phyloP scores from a whole-genome alignment of 2,888 invertebrate species.

The Tiphia femorata region DNA sequence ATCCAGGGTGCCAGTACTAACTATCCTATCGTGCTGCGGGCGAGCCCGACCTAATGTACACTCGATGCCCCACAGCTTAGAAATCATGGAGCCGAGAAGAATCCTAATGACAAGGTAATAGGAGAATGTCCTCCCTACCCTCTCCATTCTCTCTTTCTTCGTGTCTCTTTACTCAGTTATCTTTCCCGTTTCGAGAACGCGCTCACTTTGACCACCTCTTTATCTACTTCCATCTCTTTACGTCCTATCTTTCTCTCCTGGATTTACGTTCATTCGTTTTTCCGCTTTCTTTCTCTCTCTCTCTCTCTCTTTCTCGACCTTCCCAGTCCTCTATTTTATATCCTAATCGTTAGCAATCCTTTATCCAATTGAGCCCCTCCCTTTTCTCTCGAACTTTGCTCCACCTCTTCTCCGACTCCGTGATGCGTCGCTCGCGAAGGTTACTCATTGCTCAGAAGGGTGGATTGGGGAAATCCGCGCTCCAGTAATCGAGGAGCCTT shows the following conservation, averaged over 20 bases:
- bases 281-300: background rate
- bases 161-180: background rate
- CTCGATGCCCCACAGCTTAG: conserved; percentile 52
- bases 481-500: conserved; percentile 10
- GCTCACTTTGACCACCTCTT: background rate
- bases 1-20: conserved; percentile 56
- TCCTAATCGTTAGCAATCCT: background rate
- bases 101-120: conserved; percentile 47
- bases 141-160: conserved; percentile 13
- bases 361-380: background rate
- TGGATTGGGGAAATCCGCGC: background rate
- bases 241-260: background rate
- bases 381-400: background rate
- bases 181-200: background rate
- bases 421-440: background rate
- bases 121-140: conserved; percentile 21
- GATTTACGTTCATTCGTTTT: background rate
- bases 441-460: conserved; percentile 5
- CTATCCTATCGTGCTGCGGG: conserved; percentile 55
- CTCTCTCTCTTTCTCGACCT: background rate
- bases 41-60: conserved; percentile 53
- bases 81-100: conserved; percentile 51
- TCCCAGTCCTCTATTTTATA: background rate
- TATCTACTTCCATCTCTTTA: background rate
- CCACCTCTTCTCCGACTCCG: background rate